These are phyloP conservation scores for Aulostomus chinensis DNA, from an alignment of 2,797 vertebrate species.

Conservation along the genomic window DNA sequence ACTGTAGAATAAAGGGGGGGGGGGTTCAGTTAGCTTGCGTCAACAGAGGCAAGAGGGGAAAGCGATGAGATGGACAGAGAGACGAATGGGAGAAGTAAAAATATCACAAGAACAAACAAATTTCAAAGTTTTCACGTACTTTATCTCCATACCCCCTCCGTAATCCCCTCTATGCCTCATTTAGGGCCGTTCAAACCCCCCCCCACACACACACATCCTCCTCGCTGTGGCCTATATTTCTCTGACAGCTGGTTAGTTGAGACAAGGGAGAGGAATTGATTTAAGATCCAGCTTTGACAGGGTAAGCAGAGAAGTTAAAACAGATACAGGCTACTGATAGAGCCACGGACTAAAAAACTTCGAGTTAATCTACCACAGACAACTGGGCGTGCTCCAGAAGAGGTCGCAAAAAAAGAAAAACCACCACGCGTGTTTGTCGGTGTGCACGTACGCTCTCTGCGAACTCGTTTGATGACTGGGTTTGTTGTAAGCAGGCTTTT, in stretches of 20 bases:
- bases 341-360: constrained; percentile 19
- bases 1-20: constrained; percentile 25
- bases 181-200: no score
- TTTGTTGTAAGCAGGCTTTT: constrained; percentile 61
- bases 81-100: no score
- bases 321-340: constrained; percentile 52
- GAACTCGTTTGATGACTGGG: constrained; percentile 38
- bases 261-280: constrained; percentile 48
- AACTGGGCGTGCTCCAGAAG: constrained; percentile 36
- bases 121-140: no score
- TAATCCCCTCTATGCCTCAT: no score
- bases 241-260: constrained; percentile 49
- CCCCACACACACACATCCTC: background rate
- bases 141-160: no score
- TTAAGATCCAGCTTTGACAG: constrained; percentile 30
- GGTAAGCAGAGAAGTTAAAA: constrained; percentile 58
- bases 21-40: no score
- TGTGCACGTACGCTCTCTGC: background rate
- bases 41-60: no score
- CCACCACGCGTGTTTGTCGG: background rate
- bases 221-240: constrained; percentile 49
- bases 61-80: no score
- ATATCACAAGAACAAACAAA: no score
- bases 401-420: no score
- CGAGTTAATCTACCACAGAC: constrained; percentile 37